Evolutionary conservation across 2,113 vertebrate species (phyloP), one percentile per base, ranked within the genome.

Genomic region (Gambusia affinis): DNA sequence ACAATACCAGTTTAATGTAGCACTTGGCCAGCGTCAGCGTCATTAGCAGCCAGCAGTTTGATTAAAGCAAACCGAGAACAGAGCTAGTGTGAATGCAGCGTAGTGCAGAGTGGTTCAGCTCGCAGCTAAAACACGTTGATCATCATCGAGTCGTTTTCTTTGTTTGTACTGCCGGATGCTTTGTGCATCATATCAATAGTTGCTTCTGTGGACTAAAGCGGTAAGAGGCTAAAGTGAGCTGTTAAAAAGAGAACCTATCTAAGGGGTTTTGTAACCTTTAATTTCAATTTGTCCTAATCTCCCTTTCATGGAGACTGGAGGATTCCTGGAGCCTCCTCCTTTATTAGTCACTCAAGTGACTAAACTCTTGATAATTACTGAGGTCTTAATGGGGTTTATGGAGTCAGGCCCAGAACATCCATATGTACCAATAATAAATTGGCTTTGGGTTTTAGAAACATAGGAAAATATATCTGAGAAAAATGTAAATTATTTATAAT

Each of bases 141-240:
- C 8, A 27, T 22, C 11, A 24, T 39, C 8, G 1, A 39, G 44
- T 7, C 4, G 17, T 67, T 29, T 22, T 11, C 33, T 8, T 57
- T 57, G n/a, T 57, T 1, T 39, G 8, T 64, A 12, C 12, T n/a
- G 12, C 35, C 63, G 12, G 63, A 64, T n/a, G 31, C 63, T 57
- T 57, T 57, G 61, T 67, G 29, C 28, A 63, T 75, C 37, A 39
- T 60, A 8, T 68, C 78, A 67, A 37, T 29, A 73, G 72, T 73
- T 62, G 67, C 68, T 80, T 82, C 57, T 71, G 61, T 39, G 57
- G 39, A 63, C 11, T 76, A 29, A 76, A 70, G 35, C 29, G 33
- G 44, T 62, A 63, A 64, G 29, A 72, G 60, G 24, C 30, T 33
- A 51, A 3, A 28, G 51, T 39, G 3, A 19, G 24, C 51, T 57